phyloP scores from a whole-genome alignment of 2,113 vertebrate genomes.

The Chloropsis cyanopogon region DNA sequence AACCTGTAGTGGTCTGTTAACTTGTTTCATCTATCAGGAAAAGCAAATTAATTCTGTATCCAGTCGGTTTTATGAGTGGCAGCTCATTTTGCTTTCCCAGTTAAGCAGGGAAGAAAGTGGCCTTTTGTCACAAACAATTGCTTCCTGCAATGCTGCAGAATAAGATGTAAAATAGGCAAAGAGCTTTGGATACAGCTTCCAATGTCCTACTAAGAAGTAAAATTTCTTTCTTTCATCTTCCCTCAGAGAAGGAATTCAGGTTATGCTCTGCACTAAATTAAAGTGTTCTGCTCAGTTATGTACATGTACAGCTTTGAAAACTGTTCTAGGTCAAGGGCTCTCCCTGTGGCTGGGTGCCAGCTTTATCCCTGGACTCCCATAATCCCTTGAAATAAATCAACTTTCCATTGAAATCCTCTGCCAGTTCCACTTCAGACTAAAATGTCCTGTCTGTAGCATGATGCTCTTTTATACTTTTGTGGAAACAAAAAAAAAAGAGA shows the following conservation, averaged over 20 bases:
- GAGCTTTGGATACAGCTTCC: constrained; percentile 42
- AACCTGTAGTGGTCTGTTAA: constrained; percentile 35
- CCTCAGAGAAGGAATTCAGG: constrained; percentile 59
- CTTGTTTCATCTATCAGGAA: constrained; percentile 41
- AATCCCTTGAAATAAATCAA: constrained; percentile 78
- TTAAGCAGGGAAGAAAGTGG: constrained; percentile 37
- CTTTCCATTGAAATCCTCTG: constrained; percentile 73
- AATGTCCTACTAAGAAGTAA: constrained; percentile 42
- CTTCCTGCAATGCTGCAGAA: constrained; percentile 50
- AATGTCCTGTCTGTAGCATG: constrained; percentile 41
- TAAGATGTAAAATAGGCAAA: constrained; percentile 54
- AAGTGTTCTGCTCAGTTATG: constrained; percentile 52
- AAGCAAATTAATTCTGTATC: constrained; percentile 48
- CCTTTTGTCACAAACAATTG: constrained; percentile 61
- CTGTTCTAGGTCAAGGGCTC: constrained; percentile 79
- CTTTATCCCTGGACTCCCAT: constrained; percentile 70
- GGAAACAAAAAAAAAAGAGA: constrained; percentile 15
- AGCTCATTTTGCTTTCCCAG: constrained; percentile 52
- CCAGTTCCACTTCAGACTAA: constrained; percentile 67
- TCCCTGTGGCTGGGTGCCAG: constrained; percentile 73
- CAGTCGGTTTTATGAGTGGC: constrained; percentile 58
- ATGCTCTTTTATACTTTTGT: constrained; percentile 54
- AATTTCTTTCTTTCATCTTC: constrained; percentile 64
- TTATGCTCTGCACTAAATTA: constrained; percentile 59
- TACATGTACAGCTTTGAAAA: constrained; percentile 62